Evolutionary conservation across 2,797 vertebrate species (phyloP).

Genomic region (Galagoides demidoff): DNA sequence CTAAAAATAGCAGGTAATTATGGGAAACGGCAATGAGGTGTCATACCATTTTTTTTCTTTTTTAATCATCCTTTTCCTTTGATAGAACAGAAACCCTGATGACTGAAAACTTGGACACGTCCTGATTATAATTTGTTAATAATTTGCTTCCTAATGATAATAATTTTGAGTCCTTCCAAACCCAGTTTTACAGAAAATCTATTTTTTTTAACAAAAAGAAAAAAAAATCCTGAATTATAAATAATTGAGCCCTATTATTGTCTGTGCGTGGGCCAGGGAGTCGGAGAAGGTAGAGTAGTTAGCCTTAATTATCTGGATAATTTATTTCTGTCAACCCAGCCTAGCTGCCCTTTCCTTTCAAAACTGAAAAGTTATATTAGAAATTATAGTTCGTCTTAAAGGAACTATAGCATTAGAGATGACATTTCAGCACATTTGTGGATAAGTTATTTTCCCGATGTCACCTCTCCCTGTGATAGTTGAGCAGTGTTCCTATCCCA

Average conservation of each 20-base stretch:
- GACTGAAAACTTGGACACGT: slow-evolving; percentile 54
- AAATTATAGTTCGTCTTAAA: slow-evolving; percentile 72
- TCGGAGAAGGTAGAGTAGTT: slow-evolving; percentile 73
- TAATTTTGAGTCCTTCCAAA: slow-evolving; percentile 68
- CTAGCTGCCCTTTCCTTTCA: slow-evolving; percentile 68
- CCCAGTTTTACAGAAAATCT: slow-evolving; percentile 66
- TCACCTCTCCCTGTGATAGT: slow-evolving; percentile 56
- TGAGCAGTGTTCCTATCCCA: background rate
- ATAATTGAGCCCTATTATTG: slow-evolving; percentile 80
- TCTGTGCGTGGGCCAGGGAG: slow-evolving; percentile 61
- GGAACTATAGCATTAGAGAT: slow-evolving; percentile 76
- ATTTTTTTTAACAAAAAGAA: background rate
- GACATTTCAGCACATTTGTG: slow-evolving; percentile 48
- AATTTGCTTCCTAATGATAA: slow-evolving; percentile 71
- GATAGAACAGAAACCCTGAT: background rate
- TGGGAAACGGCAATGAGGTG: background rate
- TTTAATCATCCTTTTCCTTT: slow-evolving; percentile 31
- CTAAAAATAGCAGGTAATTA: slow-evolving; percentile 25
- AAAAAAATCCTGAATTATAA: slow-evolving; percentile 77
- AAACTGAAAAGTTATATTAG: slow-evolving; percentile 66
- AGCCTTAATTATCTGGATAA: slow-evolving; percentile 82
- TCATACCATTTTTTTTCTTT: background rate
- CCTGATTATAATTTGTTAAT: slow-evolving; percentile 68
- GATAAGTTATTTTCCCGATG: slow-evolving; percentile 68
- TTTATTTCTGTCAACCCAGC: slow-evolving; percentile 80